Evolutionary conservation across 1,140 invertebrate species (phyloP).

Genomic region (Conopomorpha cramerella): DNA sequence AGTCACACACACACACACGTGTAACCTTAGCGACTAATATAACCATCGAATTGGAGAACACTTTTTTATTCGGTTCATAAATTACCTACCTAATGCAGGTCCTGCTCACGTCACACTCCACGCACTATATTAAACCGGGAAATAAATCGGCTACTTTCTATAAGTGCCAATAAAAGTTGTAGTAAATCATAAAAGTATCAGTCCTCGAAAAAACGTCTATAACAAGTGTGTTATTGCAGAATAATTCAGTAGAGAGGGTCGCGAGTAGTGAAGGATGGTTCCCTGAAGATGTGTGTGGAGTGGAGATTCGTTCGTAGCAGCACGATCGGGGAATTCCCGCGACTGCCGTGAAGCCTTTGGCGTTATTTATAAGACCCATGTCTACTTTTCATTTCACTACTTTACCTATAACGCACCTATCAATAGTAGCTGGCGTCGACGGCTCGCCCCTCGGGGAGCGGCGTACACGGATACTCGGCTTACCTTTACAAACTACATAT

Average conservation of each 20-base stretch:
- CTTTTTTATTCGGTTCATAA: too few species aligned
- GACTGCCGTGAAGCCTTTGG: too few species aligned
- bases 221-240: slow-evolving; percentile 57
- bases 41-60: too few species aligned
- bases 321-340: too few species aligned
- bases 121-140: slow-evolving; percentile 52
- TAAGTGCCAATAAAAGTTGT: slow-evolving; percentile 60
- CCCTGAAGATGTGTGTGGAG: slow-evolving; percentile 45
- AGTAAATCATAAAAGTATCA: slow-evolving; percentile 61
- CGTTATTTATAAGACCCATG: slow-evolving; percentile 57
- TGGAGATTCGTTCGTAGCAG: too few species aligned
- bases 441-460: slow-evolving; percentile 32
- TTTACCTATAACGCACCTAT: slow-evolving; percentile 32
- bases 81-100: too few species aligned
- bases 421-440: slow-evolving; percentile 29
- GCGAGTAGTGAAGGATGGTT: slow-evolving; percentile 45
- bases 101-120: too few species aligned
- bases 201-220: slow-evolving; percentile 49
- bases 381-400: slow-evolving; percentile 57
- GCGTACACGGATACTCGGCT: slow-evolving; percentile 22
- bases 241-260: slow-evolving; percentile 50
- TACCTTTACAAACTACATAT: too few species aligned
- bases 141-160: slow-evolving; percentile 58
- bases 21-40: too few species aligned
- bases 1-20: too few species aligned